These are phyloP conservation scores for Stegostoma tigrinum DNA, from an alignment of 2,113 vertebrate genomes.

Conservation along the genomic window DNA sequence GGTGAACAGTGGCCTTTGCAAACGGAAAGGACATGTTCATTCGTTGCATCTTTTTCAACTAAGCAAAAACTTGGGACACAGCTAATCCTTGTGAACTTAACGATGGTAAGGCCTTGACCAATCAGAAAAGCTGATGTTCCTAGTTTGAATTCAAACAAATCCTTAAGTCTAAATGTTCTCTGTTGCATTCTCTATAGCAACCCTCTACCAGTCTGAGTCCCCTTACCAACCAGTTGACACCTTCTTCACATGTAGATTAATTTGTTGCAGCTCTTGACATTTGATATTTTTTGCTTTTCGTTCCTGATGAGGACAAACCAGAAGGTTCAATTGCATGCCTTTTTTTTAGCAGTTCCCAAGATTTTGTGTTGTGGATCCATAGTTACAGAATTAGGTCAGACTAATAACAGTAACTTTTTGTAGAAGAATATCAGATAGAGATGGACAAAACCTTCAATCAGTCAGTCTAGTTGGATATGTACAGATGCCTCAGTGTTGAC, in stretches of 20 bases:
- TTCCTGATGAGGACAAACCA: no score
- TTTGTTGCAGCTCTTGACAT: background rate
- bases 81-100: no score
- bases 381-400: background rate
- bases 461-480: background rate
- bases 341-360: no score
- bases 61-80: no score
- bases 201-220: background rate
- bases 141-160: background rate
- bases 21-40: no score
- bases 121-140: no score
- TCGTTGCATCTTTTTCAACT: no score
- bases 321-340: no score
- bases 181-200: background rate
- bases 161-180: background rate
- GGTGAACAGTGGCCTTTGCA: no score
- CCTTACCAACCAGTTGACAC: no score
- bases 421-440: background rate
- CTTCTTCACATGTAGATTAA: no score
- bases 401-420: background rate
- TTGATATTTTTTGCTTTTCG: background rate
- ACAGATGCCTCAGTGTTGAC: background rate
- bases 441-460: background rate
- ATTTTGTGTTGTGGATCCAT: background rate
- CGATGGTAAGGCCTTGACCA: no score